phyloP scores from a whole-genome alignment of 2,113 vertebrate species.

The Rafetus swinhoei region DNA sequence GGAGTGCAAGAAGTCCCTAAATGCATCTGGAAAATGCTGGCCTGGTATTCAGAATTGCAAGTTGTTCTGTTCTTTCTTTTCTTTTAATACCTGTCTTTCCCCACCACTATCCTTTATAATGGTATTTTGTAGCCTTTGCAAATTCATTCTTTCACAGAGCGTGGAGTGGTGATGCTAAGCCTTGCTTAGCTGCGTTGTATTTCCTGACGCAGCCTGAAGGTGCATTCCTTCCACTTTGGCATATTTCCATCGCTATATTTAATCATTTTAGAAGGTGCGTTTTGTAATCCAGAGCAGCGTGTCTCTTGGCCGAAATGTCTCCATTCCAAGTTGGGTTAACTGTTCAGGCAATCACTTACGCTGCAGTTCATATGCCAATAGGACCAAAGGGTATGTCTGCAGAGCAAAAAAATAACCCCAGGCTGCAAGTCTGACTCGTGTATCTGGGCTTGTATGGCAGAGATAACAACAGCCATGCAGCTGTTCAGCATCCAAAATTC shows the following conservation, averaged over 20 bases:
- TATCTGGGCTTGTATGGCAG: not conserved
- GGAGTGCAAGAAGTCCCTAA: not conserved
- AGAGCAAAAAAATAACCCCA: not conserved
- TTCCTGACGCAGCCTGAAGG: not conserved
- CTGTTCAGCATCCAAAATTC: not conserved
- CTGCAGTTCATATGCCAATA: not conserved
- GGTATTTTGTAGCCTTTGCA: not conserved
- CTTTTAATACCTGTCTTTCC: not conserved
- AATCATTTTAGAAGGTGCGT: accelerated
- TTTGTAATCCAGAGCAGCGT: not conserved
- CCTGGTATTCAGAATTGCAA: not conserved
- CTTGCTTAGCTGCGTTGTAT: accelerated
- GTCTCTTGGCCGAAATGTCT: not conserved
- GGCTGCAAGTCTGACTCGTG: not conserved
- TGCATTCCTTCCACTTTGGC: not conserved
- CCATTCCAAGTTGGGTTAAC: not conserved
- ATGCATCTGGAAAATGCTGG: not conserved
- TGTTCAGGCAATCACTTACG: not conserved
- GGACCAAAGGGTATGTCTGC: not conserved
- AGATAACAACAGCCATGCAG: not conserved
- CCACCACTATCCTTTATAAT: not conserved
- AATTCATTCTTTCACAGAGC: not conserved
- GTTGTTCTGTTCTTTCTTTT: not conserved
- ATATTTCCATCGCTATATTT: not conserved
- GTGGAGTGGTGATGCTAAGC: not conserved